Conservation (phyloP, 2,888 invertebrate genomes). For the Plebejus argus region DNA sequence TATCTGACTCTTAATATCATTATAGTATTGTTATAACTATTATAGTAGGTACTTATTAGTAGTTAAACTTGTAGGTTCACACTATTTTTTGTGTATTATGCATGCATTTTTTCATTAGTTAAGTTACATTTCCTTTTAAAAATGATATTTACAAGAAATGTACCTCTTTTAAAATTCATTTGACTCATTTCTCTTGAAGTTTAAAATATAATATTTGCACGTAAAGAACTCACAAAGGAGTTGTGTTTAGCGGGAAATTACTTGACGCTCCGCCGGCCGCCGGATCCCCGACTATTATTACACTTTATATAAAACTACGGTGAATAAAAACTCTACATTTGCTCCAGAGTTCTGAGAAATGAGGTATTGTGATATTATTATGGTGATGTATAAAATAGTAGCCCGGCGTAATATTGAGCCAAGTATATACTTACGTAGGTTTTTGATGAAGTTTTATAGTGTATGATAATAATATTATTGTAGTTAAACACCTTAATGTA, state of each 20-base stretch:
- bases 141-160: background rate
- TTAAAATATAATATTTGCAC: background rate
- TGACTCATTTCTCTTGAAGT: background rate
- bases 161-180: background rate
- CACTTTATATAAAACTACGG: background rate
- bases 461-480: no score
- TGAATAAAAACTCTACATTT: background rate
- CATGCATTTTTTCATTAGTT: no score
- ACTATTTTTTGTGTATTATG: no score
- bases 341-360: background rate
- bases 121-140: background rate
- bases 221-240: conserved; percentile 5
- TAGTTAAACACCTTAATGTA: no score
- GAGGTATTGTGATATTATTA: background rate
- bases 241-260: conserved; percentile 5
- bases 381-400: background rate
- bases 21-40: no score
- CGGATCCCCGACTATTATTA: background rate
- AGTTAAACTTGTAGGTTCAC: no score
- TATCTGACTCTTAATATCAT: no score
- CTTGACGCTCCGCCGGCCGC: background rate
- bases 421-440: background rate
- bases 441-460: background rate
- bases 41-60: no score
- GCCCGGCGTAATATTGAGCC: no score